Evolutionary conservation across 2,113 vertebrate species (phyloP).

Genomic region (Petrocephalus zakoni): DNA sequence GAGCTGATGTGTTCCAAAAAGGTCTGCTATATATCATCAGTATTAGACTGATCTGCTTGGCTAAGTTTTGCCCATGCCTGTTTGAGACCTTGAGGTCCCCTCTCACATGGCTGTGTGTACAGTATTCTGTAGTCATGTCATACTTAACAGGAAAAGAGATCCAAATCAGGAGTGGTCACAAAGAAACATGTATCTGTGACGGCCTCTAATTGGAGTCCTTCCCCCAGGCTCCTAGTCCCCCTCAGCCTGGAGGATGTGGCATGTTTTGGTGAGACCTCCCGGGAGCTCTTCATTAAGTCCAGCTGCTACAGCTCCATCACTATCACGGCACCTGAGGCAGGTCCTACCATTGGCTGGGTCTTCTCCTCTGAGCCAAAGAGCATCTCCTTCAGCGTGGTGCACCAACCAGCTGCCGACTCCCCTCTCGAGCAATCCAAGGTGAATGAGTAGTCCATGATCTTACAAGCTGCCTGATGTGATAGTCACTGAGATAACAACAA

Average conservation of each 20-base stretch:
- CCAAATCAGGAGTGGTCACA: neutral
- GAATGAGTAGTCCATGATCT: neutral
- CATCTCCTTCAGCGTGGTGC: constrained; percentile 86
- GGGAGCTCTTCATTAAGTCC: constrained; percentile 87
- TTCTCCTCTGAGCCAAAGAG: constrained; percentile 94
- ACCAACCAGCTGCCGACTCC: constrained; percentile 63
- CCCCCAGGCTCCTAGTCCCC: constrained; percentile 63
- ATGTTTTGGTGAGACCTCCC: constrained; percentile 68
- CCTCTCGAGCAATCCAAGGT: constrained; percentile 85
- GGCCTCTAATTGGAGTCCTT: neutral
- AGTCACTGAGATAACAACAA: neutral
- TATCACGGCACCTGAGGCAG: constrained; percentile 62
- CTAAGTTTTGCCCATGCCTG: neutral
- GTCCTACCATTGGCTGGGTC: constrained; percentile 80
- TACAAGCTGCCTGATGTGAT: neutral
- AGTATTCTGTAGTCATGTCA: neutral
- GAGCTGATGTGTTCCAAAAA: neutral
- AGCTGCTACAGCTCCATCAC: constrained; percentile 82
- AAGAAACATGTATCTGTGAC: neutral
- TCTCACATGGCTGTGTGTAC: neutral
- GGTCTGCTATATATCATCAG: no score
- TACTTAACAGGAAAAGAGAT: neutral
- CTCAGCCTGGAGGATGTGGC: constrained; percentile 74
- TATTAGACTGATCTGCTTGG: neutral
- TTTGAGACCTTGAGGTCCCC: neutral